Evolutionary conservation across 2,888 invertebrate genomes (phyloP).

Genomic region (Drosophila tanythrix): DNA sequence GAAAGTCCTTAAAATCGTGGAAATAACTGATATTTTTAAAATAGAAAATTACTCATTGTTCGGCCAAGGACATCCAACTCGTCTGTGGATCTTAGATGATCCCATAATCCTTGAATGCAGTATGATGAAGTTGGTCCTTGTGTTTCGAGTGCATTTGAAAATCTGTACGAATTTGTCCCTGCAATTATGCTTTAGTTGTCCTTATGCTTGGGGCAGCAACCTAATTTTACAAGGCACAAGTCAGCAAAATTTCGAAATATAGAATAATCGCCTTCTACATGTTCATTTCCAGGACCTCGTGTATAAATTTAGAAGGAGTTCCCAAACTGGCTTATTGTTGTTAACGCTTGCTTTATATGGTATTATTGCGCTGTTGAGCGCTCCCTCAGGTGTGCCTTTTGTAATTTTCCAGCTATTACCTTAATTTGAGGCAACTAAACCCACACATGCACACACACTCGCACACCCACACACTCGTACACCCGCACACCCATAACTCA

Average conservation of each 20-base stretch:
- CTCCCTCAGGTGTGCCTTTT: conserved; percentile 46
- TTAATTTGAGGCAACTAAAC: conserved; percentile 57
- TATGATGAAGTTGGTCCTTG: fast-evolving
- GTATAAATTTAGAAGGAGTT: not conserved
- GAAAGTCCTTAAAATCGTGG: no score
- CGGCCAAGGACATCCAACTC: no score
- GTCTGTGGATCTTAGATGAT: no score
- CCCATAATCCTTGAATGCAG: not conserved
- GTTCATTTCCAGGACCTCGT: not conserved
- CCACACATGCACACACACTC: conserved; percentile 10
- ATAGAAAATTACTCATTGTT: no score
- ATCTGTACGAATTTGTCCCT: not conserved
- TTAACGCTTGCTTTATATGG: conserved; percentile 7
- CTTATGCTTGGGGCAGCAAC: not conserved
- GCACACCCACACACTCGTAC: not conserved
- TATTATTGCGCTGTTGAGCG: conserved; percentile 1
- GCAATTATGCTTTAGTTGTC: not conserved
- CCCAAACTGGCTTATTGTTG: conserved; percentile 10
- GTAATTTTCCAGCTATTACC: conserved; percentile 69
- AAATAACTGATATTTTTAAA: no score
- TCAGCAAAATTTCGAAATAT: not conserved
- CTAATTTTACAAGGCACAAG: not conserved
- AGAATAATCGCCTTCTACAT: not conserved
- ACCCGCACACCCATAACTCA: conserved; percentile 15
- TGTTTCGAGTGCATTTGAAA: not conserved